Base-by-base conservation (phyloP, 2,888 invertebrate species). In the Scaptodrosophila latifasciaeformis region DNA sequence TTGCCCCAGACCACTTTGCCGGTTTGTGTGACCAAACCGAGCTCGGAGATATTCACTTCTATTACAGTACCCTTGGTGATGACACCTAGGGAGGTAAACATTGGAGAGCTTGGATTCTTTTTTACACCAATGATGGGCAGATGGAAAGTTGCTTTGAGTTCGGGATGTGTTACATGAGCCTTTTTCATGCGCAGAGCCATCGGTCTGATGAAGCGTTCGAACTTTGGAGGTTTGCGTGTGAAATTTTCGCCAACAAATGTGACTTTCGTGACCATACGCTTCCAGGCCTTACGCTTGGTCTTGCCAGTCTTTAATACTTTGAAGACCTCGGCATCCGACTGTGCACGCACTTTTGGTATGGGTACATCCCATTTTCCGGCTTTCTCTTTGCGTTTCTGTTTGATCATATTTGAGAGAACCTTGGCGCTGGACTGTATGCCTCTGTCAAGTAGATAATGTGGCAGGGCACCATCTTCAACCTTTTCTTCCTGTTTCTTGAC, bases 1-100 rank as follows among this genome's bases (percentile, higher is more conserved):
- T 99, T 99, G 55, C 99, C 99, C 99, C 99, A 99, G 0, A 99
- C 96, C 43, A 99, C 97, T 90, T 98, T 99, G 57, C 99, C 99
- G 6, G 96, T 95, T 86, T 98, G 97, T 1, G 99, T 99, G 1
- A 99, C 99, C 60, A 99, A 89, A 88, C 99, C 99, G 61, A 99
- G 89, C 87, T 99, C 99, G 4, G 97, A 97, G 74, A 99, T 96
- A 85, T 99, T 99, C 0, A 99, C 94, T 90, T 99, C 98, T 54
- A 99, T 93, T 0, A 99, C 92, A 1, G 98, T 99, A 84, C 98
- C 98, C 88, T 99, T 99, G 0, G 99, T 99, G 47, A 99, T 98
- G 2, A 99, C 98, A 1, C 99, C 99, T 50, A 99, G 88, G 56
- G 94, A 93, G 1, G 99, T 99, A 86, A 95, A 99, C 93, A 99